Evolutionary conservation across 2,888 invertebrate species (phyloP), one percentile per base, ranked within the genome.

Genomic region (Tenthredo livida): DNA sequence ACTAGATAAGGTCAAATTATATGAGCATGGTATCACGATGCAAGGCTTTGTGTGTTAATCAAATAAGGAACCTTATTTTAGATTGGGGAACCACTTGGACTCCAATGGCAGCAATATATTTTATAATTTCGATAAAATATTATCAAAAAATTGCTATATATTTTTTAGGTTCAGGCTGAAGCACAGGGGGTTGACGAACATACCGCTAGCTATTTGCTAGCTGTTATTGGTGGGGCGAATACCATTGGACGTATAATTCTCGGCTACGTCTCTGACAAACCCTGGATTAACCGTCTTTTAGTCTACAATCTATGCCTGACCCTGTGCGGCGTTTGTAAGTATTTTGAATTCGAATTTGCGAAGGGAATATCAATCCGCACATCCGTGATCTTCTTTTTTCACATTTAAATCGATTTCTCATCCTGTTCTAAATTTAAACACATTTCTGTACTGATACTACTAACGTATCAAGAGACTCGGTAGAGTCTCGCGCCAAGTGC

Each of bases 301-400:
- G 95, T 99, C 86, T 99, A 99, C 94, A 99, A 98, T 94, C 91
- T 96, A 86, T 97, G 98, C 90, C 96, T 99, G 87, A 96, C 97
- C 7, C 92, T 97, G 88, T 98, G 98, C 92, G 99, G 99, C 87
- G 91, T 98, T 88, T 96, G 98, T 97, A 94, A 96, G 97, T 92
- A 77, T n/a, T 29, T 21, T 84, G n/a, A 43, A 40, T n/a, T 47
- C 7, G n/a, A 29, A 17, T 25, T 25, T 17, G 0, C 9, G 61
- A 7, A 61, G 25, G 2, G 61, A 33, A 17, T 25, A 40, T 40
- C 7, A 0, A 40, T 40, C 40, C 9, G 40, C 9, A 17, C 29
- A 25, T n/a, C 17, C 12, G 17, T 70, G 70, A n/a, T 17, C 7
- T 70, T 37, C 15, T 61, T 61, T 61, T 25, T 25, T 61, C 21